Evolutionary conservation across 2,888 invertebrate genomes (phyloP).

Genomic region (Hetaerina titia): DNA sequence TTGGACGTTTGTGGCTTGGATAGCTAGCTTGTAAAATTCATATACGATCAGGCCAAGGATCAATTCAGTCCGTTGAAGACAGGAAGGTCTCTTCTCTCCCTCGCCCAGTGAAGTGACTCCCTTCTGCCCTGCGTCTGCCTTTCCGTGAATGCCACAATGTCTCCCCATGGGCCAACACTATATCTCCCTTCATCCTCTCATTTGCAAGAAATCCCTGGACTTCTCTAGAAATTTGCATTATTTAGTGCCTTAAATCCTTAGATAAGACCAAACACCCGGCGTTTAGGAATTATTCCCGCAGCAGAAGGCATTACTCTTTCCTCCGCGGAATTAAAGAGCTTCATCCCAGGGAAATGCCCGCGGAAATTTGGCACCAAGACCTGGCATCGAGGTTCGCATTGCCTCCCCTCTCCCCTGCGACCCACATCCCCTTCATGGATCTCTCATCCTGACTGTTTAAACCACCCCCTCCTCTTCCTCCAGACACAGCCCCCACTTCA

Average conservation of each 20-base stretch:
- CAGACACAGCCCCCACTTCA: background rate
- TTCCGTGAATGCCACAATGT: too few relatives aligned
- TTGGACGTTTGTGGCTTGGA: too few relatives aligned
- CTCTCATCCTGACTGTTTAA: background rate
- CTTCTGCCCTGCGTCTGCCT: too few relatives aligned
- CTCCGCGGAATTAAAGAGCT: background rate
- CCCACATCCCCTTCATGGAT: background rate
- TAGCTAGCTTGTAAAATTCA: too few relatives aligned
- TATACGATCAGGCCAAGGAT: too few relatives aligned
- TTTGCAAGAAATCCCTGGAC: background rate
- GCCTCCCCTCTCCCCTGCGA: background rate
- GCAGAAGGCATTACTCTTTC: background rate
- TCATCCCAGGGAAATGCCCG: background rate
- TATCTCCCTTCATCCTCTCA: too few relatives aligned
- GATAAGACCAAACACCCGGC: background rate
- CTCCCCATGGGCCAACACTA: too few relatives aligned
- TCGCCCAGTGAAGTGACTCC: too few relatives aligned
- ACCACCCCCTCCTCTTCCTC: background rate
- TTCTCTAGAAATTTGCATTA: background rate
- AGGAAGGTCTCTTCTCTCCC: too few relatives aligned
- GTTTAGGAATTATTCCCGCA: conserved; percentile 11
- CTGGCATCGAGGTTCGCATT: background rate
- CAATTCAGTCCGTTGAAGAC: too few relatives aligned
- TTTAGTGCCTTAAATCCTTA: background rate
- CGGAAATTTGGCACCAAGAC: background rate